Percentiles rank a stretch among this genome's conserved stretches.
phyloP scores from a whole-genome alignment of 1,140 invertebrate genomes.

The Drosophila grimshawi region DNA sequence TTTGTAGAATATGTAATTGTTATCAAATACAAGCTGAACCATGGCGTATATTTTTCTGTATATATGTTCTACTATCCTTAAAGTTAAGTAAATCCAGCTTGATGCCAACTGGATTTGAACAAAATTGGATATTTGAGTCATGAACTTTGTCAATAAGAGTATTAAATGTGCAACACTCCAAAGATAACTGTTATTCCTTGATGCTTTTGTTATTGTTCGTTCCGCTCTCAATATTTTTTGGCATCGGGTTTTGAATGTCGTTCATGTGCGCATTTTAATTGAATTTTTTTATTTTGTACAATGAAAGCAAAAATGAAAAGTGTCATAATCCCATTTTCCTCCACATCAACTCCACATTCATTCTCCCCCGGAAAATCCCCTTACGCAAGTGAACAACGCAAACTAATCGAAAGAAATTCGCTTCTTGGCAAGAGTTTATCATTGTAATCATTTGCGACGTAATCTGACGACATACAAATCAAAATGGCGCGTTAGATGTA shows the following conservation, averaged over 20 bases:
- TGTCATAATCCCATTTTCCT: conserved; percentile 63
- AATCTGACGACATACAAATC: background rate
- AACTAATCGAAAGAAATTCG: conserved; percentile 2
- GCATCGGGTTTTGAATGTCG: conserved; percentile 43
- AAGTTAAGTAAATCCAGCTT: no score
- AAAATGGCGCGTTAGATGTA: conserved; percentile 28
- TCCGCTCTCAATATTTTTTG: conserved; percentile 69
- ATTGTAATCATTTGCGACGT: conserved; percentile 28
- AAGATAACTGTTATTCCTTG: background rate
- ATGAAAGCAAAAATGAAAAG: conserved; percentile 76
- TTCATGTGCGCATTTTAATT: conserved; percentile 77
- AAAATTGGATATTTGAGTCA: background rate
- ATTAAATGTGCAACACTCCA: background rate
- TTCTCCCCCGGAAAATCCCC: conserved; percentile 1
- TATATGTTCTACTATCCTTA: no score
- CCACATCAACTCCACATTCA: conserved; percentile 19
- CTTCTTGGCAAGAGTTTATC: conserved; percentile 32
- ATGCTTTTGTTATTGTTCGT: conserved; percentile 50
- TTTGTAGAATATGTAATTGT: no score
- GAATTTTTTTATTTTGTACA: conserved; percentile 79
- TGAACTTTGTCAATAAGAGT: background rate
- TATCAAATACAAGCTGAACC: background rate
- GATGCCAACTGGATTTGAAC: background rate
- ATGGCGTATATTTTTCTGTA: background rate
- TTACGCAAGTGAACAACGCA: conserved; percentile 5